Conservation (phyloP, 2,797 vertebrate genomes). For the Pipistrellus pygmaeus region DNA sequence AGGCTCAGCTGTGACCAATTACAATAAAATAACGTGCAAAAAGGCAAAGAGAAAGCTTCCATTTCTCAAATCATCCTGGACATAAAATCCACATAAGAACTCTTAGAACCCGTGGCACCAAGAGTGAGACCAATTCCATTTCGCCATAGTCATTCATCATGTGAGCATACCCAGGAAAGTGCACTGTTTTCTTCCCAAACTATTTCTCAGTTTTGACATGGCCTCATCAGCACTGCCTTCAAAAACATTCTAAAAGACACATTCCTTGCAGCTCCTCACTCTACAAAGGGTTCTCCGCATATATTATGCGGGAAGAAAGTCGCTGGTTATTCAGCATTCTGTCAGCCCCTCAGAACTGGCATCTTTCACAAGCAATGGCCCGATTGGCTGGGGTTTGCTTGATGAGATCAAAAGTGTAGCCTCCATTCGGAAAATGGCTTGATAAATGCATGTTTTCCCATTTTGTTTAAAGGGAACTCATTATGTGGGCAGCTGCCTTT, state of each 20-base stretch:
- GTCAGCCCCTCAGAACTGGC: conserved; percentile 71
- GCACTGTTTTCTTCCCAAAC: conserved; percentile 4
- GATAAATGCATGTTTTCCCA: conserved; percentile 89
- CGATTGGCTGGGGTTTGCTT: conserved; percentile 84
- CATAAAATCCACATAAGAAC: background rate
- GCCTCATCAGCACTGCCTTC: conserved; percentile 44
- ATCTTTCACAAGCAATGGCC: conserved; percentile 81
- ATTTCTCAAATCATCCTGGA: background rate
- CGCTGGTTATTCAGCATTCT: conserved; percentile 80
- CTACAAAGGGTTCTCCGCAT: conserved; percentile 53
- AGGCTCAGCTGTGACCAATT: background rate
- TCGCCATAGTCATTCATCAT: conserved; percentile 34
- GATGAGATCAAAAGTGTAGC: conserved; percentile 85
- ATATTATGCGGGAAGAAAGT: conserved; percentile 63
- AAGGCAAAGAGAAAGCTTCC: background rate
- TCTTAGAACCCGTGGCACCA: background rate
- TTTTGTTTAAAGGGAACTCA: conserved; percentile 89
- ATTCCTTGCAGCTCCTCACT: background rate
- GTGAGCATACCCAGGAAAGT: background rate
- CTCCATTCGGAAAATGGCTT: conserved; percentile 86
- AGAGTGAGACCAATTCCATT: conserved; percentile 63
- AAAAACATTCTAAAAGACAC: conserved; percentile 38
- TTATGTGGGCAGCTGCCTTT: conserved; percentile 88
- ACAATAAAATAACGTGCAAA: conserved; percentile 3
- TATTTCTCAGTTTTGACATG: conserved; percentile 49